Evolutionary conservation across 1,140 invertebrate species (phyloP).

Genomic region (Stegodyphus mimosarum): DNA sequence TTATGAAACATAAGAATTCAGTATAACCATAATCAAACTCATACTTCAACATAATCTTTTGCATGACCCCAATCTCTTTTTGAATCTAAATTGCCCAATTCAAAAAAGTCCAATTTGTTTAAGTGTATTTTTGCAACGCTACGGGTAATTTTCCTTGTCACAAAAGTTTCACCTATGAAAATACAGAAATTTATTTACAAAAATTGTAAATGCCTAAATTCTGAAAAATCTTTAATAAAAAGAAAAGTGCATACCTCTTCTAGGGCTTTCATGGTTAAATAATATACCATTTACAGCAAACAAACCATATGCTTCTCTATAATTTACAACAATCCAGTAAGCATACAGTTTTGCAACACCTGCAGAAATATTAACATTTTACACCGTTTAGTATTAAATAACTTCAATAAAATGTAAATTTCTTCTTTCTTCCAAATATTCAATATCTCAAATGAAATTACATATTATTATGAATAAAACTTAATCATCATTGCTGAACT

Average conservation of each 20-base stretch:
- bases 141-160: constrained; percentile 97
- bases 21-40: neutral
- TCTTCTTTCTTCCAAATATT: too few species aligned
- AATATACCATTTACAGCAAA: constrained; percentile 98
- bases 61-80: constrained; percentile 99
- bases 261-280: constrained; percentile 99
- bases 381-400: too few species aligned
- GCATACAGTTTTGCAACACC: constrained; percentile 98
- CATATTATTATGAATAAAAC: too few species aligned
- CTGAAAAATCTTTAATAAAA: neutral
- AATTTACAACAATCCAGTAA: constrained; percentile 99
- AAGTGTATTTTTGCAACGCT: constrained; percentile 96
- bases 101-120: constrained; percentile 86
- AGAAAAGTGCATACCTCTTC: constrained; percentile 76
- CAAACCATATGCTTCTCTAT: constrained; percentile 97
- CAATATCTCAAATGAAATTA: too few species aligned
- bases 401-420: too few species aligned
- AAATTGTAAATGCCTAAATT: neutral
- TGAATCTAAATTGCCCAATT: constrained; percentile 96
- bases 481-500: too few species aligned
- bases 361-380: constrained; percentile 67
- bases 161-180: constrained; percentile 88
- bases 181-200: neutral
- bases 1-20: neutral
- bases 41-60: constrained; percentile 96